These are phyloP conservation scores for Eupithecia insigniata DNA, from an alignment of 2,888 invertebrate genomes.

Conservation along the genomic window DNA sequence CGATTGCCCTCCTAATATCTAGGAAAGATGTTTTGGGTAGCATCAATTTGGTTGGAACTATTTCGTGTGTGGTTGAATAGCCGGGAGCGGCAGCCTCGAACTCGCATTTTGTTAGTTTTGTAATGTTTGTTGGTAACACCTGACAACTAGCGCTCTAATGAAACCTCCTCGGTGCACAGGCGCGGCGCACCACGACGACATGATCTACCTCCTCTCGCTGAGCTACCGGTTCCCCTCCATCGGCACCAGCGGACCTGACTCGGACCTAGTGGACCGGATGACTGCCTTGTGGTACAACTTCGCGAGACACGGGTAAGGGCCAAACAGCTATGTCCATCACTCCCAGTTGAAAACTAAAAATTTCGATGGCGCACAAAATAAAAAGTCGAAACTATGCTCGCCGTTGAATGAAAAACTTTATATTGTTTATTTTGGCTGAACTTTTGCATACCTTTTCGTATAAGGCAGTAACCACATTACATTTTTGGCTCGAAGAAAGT, in stretches of 20 bases:
- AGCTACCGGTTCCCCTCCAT: constrained; percentile 49
- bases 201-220: constrained; percentile 78
- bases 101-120: neutral
- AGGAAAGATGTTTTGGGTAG: no score
- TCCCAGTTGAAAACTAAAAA: neutral
- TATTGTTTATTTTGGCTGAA: no score
- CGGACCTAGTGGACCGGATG: constrained; percentile 61
- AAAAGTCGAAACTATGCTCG: no score
- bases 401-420: no score
- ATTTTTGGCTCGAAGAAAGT: neutral
- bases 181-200: constrained; percentile 76
- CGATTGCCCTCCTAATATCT: no score
- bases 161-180: constrained; percentile 51
- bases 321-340: neutral
- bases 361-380: no score
- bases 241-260: neutral
- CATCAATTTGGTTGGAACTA: no score
- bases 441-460: no score
- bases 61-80: no score
- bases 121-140: neutral
- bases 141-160: neutral
- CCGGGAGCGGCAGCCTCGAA: no score
- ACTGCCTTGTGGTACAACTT: constrained; percentile 78
- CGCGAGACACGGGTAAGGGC: constrained; percentile 72
- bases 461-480: no score